A percentile compares a stretch with the other conserved stretches of the same genome.
Conservation (phyloP, 2,113 vertebrate species). For the Corythaixoides concolor region DNA sequence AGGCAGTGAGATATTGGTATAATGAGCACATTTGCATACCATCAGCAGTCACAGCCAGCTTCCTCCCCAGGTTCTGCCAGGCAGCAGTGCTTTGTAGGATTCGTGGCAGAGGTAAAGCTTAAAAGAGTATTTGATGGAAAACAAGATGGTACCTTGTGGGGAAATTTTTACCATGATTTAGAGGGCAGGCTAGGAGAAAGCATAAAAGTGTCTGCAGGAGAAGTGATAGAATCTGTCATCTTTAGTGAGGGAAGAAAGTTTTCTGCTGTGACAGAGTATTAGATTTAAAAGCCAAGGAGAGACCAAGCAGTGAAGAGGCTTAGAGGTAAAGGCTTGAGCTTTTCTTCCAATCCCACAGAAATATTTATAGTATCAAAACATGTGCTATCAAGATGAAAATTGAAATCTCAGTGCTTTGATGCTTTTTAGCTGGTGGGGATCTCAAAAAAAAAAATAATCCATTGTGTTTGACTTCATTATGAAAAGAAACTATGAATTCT, state of each 20-base stretch:
- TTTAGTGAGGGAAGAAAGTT: slow-evolving; percentile 10
- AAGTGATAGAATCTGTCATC: slow-evolving; percentile 22
- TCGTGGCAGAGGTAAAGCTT: background rate
- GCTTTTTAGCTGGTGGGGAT: background rate
- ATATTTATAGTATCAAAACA: slow-evolving; percentile 30
- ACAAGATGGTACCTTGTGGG: background rate
- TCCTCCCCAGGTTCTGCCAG: background rate
- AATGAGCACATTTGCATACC: background rate
- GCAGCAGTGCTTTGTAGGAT: background rate
- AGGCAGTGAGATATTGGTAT: background rate
- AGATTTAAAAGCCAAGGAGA: slow-evolving; percentile 24
- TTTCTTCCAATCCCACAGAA: slow-evolving; percentile 25
- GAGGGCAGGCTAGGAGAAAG: background rate
- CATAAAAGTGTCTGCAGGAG: slow-evolving; percentile 15
- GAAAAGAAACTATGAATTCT: background rate
- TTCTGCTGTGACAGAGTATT: slow-evolving; percentile 19
- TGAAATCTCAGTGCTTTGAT: background rate
- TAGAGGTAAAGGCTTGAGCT: slow-evolving; percentile 19
- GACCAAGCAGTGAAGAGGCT: background rate
- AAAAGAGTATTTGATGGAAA: background rate
- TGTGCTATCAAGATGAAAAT: slow-evolving; percentile 17
- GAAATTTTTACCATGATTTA: slow-evolving; percentile 34
- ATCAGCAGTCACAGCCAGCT: background rate
- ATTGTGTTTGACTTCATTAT: background rate
- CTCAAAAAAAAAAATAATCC: background rate